Base-by-base conservation (phyloP, 2,888 invertebrate genomes). In the Morinoia aosen region DNA sequence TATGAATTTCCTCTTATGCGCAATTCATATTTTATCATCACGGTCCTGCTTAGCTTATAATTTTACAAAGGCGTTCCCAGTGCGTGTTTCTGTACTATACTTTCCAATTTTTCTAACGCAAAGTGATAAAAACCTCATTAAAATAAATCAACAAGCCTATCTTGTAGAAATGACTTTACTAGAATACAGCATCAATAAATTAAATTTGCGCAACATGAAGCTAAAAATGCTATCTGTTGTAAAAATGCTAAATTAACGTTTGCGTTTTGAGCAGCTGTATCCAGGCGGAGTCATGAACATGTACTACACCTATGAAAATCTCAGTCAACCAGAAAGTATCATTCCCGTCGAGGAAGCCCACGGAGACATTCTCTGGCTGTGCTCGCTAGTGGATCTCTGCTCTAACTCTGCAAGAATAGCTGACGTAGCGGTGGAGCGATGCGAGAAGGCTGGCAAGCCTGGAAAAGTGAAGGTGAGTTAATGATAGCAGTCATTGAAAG, bases 311-410 rank as follows among this genome's bases (percentile, higher is more conserved):
- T 3, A 12, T 16, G 40, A 88, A 0, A 56, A 96, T 12, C 95
- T 95, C 33, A 94, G 96, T 58, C 91, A 91, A 56, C 96, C 96
- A 25, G 96, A 96, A 25, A 95, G 96, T 33, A 95, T 96, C 58
- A 96, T 96, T n/a, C 96, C 96, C 16, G 95, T 96, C 56, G 96
- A 96, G 88, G 95, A 91, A 91, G 96, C 96, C 40, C 91, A 96
- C 88, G 96, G 96, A 10, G 64, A 96, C 58, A 96, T 96, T n/a
- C 95, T 96, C 8, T 96, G 96, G 91, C n/a, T 96, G n/a, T 96
- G 95, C 48, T 95, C 95, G 58, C 56, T 58, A 16, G 96, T 48
- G 11, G 96, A 96, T 88, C 33, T 58, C 33, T 95, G 95, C 57
- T 88, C 91, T 95, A 95, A 96, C 48, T 95, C 95, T 10, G 96